Evolutionary conservation across 1,140 invertebrate genomes (phyloP), one percentile per base, ranked within the genome.

Genomic region (Vanessa tameamea): DNA sequence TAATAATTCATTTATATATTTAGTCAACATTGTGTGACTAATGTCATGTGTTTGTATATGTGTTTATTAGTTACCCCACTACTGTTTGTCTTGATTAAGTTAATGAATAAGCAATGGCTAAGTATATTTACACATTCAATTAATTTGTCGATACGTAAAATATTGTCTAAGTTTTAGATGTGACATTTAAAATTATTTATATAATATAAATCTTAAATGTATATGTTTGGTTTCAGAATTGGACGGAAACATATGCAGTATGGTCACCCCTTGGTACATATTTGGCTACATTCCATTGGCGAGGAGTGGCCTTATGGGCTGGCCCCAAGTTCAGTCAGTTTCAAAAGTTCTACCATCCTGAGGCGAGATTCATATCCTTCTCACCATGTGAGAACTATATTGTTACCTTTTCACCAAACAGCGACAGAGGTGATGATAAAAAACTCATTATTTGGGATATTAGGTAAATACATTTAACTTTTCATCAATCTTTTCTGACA

Each of bases 251-350:
- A 0, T 98, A 98, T 86, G 97, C 99, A 1, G 97, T 97, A 80
- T 99, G 99, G 99, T 99, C 99, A 23, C 99, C 98, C 1, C 93
- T 98, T 50, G 99, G 99, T 48, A 99, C 98, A 3, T 99, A 98
- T 91, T 93, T 99, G 51, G 96, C 98, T 0, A 99, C 99, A 0
- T 98, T 99, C 91, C 99, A 99, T 89, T 96, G 96, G 87, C 95
- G 96, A 80, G 99, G 99, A 78, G 97, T 99, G 70, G 98, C 98
- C 0, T 93, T 99, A 23, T 99, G 99, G 99, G 99, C 98, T 64
- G 98, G 99, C 1, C 96, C 97, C 47, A 96, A 97, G 76, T 99
- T 99, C 93, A 95, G 95, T 11, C 97, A 99, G 89, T 97, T 99
- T 75, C 96, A 97, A 85, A 96, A 97, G 83, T 99, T 99, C 89